Base-by-base conservation (phyloP, 2,113 vertebrate genomes). In the Vulpes ferrilata region DNA sequence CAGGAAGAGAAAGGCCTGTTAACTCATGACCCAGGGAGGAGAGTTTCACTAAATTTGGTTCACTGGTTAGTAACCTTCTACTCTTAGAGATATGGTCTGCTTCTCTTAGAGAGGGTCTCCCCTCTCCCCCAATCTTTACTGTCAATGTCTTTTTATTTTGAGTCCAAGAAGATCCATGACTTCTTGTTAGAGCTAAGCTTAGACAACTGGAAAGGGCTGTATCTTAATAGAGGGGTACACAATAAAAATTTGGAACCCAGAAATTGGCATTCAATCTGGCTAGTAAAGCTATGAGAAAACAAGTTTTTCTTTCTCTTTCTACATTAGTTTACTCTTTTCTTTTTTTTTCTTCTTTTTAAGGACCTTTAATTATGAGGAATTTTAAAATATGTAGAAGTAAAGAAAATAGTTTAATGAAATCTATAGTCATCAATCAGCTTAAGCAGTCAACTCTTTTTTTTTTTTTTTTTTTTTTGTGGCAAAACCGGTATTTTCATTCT, bases 1-100 rank as follows among this genome's bases (percentile, higher is more conserved):
- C 27, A 90, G 95, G 90, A 96, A 96, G 80, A 64, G 67, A 64
- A 69, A 88, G 27, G 43, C 16, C 30, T 90, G 35, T n/a, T 93
- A 95, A 53, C 93, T 96, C 25, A 48, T 80, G 62, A 81, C 43
- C 76, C 55, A 62, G 48, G 35, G 43, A 43, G 3, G 9, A 87
- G 80, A 35, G 35, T 64, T 92, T 76, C 32, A 38, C 16, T 59
- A 76, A 62, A 53, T 65, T 86, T 30, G 59, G 30, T 20, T 10
- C 90, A 48, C 5, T 51, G 25, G 22, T 79, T 48, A 9, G 19
- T 64, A 32, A 48, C 65, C 48, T 51, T 23, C 55, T 53, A 12
- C 19, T 43, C 32, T 43, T 53, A 17, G 25, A 4, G 32, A 7
- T 38, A 38, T 23, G 15, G 12, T 88, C 83, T 96, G 35, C 69